Evolutionary conservation across 2,888 invertebrate species (phyloP).

Genomic region (Philereme transversata): DNA sequence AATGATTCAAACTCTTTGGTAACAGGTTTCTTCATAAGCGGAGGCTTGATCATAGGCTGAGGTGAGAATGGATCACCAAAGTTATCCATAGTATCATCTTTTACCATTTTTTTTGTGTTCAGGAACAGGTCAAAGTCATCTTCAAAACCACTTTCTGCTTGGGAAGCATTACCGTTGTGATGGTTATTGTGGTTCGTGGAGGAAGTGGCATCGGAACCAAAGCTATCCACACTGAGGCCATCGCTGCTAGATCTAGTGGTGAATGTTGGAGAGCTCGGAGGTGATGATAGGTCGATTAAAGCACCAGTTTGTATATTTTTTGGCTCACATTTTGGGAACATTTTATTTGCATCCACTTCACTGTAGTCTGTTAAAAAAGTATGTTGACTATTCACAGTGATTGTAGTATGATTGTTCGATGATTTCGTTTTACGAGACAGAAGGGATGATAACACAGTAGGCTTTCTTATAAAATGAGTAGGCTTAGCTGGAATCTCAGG

Average conservation of each 20-base stretch:
- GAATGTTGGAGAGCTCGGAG: constrained; percentile 89
- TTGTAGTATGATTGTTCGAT: constrained; percentile 43
- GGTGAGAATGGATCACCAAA: constrained; percentile 85
- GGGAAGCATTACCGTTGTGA: constrained; percentile 86
- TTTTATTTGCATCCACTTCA: constrained; percentile 67
- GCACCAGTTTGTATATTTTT: constrained; percentile 80
- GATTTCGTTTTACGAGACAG: constrained; percentile 69
- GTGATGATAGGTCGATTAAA: constrained; percentile 88
- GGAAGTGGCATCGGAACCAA: constrained; percentile 88
- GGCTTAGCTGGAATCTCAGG: constrained; percentile 77
- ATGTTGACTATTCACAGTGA: constrained; percentile 43
- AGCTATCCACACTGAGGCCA: constrained; percentile 89
- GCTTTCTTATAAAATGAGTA: constrained; percentile 79
- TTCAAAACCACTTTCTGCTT: constrained; percentile 92
- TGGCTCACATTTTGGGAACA: constrained; percentile 77
- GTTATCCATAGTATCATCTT: constrained; percentile 78
- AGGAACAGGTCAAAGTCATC: constrained; percentile 91
- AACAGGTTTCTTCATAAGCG: constrained; percentile 77
- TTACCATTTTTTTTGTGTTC: constrained; percentile 66
- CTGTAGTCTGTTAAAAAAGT: constrained; percentile 51
- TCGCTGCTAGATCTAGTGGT: constrained; percentile 90
- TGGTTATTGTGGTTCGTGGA: constrained; percentile 80
- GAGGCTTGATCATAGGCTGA: constrained; percentile 59
- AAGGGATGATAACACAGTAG: constrained; percentile 73
- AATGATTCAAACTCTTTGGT: constrained; percentile 87